phyloP scores from a whole-genome alignment of 2,797 vertebrate genomes.

The Alcedo quadribrachys region DNA sequence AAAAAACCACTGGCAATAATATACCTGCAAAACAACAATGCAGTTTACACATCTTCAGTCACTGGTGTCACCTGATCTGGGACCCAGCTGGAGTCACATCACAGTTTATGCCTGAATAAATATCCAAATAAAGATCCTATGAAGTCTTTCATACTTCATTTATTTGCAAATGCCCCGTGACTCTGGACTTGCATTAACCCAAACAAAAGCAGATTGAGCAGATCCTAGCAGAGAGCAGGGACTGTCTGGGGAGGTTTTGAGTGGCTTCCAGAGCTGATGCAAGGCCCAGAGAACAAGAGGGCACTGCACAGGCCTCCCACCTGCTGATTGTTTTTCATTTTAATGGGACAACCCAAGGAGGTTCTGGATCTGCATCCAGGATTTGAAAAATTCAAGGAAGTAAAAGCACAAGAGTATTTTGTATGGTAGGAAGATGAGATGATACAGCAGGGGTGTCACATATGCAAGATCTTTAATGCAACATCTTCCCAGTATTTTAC shows the following conservation, averaged over 20 bases:
- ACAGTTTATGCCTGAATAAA: slow-evolving; percentile 32
- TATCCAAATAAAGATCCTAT: slow-evolving; percentile 12
- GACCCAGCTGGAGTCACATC: slow-evolving; percentile 12
- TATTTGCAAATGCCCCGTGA: neutral
- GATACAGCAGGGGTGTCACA: neutral
- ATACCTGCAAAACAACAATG: slow-evolving; percentile 20
- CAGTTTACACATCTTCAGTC: neutral
- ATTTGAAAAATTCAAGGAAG: neutral
- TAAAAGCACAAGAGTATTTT: neutral
- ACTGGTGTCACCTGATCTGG: neutral
- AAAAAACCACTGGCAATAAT: neutral
- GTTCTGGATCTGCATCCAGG: neutral
- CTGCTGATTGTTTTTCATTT: neutral
- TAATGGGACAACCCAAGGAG: neutral
- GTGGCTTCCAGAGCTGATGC: neutral
- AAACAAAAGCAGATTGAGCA: neutral
- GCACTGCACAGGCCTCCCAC: neutral
- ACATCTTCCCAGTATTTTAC: neutral
- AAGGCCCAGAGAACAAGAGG: neutral
- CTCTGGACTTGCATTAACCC: neutral
- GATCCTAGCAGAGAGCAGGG: neutral
- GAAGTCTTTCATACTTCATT: slow-evolving; percentile 26
- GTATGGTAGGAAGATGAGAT: neutral
- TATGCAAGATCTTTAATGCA: neutral
- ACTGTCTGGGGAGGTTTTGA: neutral